Conservation (phyloP, 2,888 invertebrate genomes). For the Agriopis marginaria region DNA sequence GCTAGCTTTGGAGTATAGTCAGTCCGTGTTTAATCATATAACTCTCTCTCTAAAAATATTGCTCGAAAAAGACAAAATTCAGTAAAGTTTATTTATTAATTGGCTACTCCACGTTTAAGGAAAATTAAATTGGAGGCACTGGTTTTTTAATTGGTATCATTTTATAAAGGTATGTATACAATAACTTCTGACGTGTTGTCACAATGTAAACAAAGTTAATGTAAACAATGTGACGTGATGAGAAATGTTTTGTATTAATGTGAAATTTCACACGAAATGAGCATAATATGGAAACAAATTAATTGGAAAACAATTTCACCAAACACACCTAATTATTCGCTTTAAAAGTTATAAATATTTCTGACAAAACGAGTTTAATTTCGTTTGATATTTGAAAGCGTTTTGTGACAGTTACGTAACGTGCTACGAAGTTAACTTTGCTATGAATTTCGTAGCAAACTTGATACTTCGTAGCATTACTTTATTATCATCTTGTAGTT, state of each 20-base stretch:
- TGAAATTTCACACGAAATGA: conserved; percentile 9
- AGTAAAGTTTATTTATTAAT: no score
- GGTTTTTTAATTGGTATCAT: background rate
- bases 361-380: background rate
- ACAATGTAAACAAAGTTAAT: conserved; percentile 13
- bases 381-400: background rate
- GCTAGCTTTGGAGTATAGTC: no score
- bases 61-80: no score
- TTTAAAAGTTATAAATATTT: background rate
- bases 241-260: conserved; percentile 8
- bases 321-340: conserved; percentile 5
- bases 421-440: background rate
- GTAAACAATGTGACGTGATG: conserved; percentile 2
- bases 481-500: background rate
- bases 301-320: conserved; percentile 15
- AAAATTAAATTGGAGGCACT: no score
- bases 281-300: background rate
- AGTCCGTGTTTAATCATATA: no score
- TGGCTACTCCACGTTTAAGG: no score
- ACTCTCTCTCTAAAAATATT: no score
- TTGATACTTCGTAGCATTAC: background rate
- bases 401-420: background rate
- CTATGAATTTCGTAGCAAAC: background rate
- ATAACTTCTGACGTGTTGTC: background rate
- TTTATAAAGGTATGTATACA: background rate